Conservation (phyloP, 2,888 invertebrate genomes). For the Entomobrya proxima region DNA sequence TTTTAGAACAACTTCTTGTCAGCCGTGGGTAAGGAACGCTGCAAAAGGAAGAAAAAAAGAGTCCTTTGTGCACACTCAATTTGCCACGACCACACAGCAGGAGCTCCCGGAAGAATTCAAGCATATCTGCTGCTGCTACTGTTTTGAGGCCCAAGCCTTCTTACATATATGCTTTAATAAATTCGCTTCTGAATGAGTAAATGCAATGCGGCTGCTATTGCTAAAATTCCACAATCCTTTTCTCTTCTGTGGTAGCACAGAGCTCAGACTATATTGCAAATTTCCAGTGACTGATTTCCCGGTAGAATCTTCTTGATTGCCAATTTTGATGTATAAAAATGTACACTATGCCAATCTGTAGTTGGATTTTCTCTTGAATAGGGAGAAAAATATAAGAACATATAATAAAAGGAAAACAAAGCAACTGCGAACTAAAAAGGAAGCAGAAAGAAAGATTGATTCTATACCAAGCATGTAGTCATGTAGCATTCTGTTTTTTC, state of each 20-base stretch:
- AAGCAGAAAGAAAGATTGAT: background rate
- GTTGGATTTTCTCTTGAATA: background rate
- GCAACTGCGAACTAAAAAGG: background rate
- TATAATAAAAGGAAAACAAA: background rate
- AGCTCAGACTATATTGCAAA: conserved; percentile 10
- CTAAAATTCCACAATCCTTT: background rate
- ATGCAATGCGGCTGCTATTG: background rate
- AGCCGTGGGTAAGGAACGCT: background rate
- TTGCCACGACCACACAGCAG: conserved; percentile 24
- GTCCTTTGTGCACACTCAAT: conserved; percentile 36
- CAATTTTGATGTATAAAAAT: conserved; percentile 30
- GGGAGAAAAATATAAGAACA: background rate
- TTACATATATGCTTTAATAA: background rate
- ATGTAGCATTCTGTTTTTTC: background rate
- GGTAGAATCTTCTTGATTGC: conserved; percentile 31
- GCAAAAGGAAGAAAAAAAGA: background rate
- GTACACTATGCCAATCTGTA: background rate
- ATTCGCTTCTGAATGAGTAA: background rate
- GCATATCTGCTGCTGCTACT: too few relatives aligned
- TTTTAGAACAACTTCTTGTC: background rate
- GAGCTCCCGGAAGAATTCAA: conserved; percentile 6
- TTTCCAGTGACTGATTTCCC: conserved; percentile 40
- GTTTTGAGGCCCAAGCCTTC: background rate
- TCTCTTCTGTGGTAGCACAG: background rate
- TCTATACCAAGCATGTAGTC: too few relatives aligned